A percentile compares a stretch with the other conserved stretches of the same genome.
Evolutionary conservation across 2,113 vertebrate genomes (phyloP).

Genomic region (Osmerus mordax): DNA sequence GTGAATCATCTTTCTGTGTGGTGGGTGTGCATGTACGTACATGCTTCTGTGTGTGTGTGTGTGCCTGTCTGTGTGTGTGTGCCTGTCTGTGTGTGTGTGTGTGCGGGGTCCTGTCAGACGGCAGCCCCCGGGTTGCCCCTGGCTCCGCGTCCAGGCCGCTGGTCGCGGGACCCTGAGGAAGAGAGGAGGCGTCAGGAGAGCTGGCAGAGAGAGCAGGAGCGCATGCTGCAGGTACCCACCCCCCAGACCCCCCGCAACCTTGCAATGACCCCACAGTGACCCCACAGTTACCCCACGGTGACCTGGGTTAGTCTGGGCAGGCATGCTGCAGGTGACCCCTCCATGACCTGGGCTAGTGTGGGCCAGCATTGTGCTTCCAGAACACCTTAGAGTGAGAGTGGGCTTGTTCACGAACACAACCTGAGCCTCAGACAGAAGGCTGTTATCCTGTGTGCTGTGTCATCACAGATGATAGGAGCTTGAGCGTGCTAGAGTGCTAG

Average conservation of each 20-base stretch:
- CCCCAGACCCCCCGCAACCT: neutral
- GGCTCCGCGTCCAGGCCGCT: constrained; percentile 80
- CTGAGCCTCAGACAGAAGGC: too few species aligned
- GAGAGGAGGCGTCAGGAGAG: constrained; percentile 91
- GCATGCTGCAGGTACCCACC: constrained; percentile 86
- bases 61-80: constrained; percentile 14
- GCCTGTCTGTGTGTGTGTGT: constrained; percentile 22
- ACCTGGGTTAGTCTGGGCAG: neutral
- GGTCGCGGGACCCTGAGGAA: constrained; percentile 96
- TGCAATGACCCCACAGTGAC: neutral
- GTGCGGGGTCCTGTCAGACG: constrained; percentile 59
- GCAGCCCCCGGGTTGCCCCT: constrained; percentile 67
- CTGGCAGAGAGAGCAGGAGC: constrained; percentile 96
- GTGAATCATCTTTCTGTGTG: neutral
- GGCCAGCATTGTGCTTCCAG: too few species aligned
- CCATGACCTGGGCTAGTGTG: too few species aligned
- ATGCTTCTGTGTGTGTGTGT: neutral
- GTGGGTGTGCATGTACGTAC: neutral
- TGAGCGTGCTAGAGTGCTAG: too few species aligned
- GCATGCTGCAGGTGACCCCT: too few species aligned
- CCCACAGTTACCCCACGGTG: too few species aligned
- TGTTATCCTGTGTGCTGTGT: too few species aligned
- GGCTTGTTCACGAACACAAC: too few species aligned
- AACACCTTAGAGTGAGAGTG: too few species aligned
- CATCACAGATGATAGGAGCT: too few species aligned